These are phyloP conservation scores for Erethizon dorsatum DNA, from an alignment of 2,797 vertebrate species.

Conservation along the genomic window DNA sequence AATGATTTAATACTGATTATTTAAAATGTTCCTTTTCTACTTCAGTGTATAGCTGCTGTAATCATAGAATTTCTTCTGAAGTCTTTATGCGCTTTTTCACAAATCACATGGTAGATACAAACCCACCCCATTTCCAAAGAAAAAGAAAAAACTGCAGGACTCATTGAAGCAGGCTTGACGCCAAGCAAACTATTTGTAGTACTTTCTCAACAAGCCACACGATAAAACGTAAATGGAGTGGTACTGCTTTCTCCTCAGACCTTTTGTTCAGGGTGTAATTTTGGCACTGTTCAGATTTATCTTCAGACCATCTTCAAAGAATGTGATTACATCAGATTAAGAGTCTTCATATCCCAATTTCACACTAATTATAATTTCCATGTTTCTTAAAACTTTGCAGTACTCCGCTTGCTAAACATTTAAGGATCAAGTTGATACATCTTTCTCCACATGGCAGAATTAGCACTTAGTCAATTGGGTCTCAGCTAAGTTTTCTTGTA, in stretches of 20 bases:
- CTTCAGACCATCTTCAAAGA: conserved; percentile 60
- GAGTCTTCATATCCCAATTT: background rate
- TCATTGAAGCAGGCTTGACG: conserved; percentile 84
- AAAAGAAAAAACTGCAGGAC: conserved; percentile 82
- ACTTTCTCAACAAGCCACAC: conserved; percentile 85
- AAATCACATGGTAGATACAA: conserved; percentile 81
- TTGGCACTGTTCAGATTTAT: conserved; percentile 81
- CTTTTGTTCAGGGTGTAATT: conserved; percentile 82
- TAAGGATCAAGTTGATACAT: background rate
- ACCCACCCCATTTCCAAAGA: conserved; percentile 40
- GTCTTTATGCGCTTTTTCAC: conserved; percentile 83
- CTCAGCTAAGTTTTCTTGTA: background rate
- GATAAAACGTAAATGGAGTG: conserved; percentile 88
- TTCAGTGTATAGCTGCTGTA: conserved; percentile 84
- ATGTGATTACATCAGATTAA: conserved; percentile 5
- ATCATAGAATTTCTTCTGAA: conserved; percentile 85
- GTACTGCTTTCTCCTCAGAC: conserved; percentile 83
- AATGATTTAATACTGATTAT: conserved; percentile 82
- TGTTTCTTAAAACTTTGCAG: background rate
- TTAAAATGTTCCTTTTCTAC: conserved; percentile 81
- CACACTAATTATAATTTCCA: background rate
- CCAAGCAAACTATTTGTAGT: conserved; percentile 88
- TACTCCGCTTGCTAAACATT: background rate
- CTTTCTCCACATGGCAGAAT: background rate
- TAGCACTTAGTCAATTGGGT: background rate